phyloP scores from a whole-genome alignment of 2,888 invertebrate species.

The Petrolisthes cinctipes region DNA sequence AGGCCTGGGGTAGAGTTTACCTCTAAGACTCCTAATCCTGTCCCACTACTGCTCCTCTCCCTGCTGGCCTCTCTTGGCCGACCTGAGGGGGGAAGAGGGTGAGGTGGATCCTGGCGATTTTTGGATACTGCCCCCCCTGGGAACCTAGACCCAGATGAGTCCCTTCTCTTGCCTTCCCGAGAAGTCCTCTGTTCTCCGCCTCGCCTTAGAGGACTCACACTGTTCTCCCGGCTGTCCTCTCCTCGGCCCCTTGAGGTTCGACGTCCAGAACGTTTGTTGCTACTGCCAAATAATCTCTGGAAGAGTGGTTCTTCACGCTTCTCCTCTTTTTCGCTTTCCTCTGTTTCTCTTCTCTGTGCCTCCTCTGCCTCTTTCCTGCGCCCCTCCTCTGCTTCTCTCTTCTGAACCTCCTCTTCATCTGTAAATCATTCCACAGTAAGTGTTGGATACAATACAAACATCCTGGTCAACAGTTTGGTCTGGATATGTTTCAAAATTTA shows the following conservation, averaged over 20 bases:
- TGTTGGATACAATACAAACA: too few relatives aligned
- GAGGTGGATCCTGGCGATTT: slow-evolving; percentile 36
- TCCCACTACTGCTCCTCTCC: slow-evolving; percentile 34
- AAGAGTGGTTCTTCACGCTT: slow-evolving; percentile 51
- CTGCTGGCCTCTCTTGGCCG: slow-evolving; percentile 44
- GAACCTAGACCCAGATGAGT: slow-evolving; percentile 41
- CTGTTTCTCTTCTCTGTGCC: background rate
- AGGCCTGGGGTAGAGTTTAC: background rate
- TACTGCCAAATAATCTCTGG: slow-evolving; percentile 54
- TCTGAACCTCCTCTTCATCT: slow-evolving; percentile 1
- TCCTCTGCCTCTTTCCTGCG: slow-evolving; percentile 34
- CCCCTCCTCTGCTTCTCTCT: slow-evolving; percentile 4
- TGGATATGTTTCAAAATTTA: too few relatives aligned
- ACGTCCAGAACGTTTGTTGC: slow-evolving; percentile 52
- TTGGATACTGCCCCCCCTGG: slow-evolving; percentile 33
- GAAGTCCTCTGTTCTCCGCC: slow-evolving; percentile 45
- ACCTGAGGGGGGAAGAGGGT: slow-evolving; percentile 51
- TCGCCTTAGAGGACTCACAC: slow-evolving; percentile 54
- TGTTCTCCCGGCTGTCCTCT: slow-evolving; percentile 56
- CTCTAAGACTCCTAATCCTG: slow-evolving; percentile 9
- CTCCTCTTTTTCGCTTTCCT: slow-evolving; percentile 34
- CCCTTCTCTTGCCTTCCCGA: slow-evolving; percentile 45
- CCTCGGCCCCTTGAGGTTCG: slow-evolving; percentile 46
- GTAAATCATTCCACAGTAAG: too few relatives aligned
- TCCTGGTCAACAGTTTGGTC: too few relatives aligned